phyloP scores from a whole-genome alignment of 2,797 vertebrate genomes.

The Psittacula echo region DNA sequence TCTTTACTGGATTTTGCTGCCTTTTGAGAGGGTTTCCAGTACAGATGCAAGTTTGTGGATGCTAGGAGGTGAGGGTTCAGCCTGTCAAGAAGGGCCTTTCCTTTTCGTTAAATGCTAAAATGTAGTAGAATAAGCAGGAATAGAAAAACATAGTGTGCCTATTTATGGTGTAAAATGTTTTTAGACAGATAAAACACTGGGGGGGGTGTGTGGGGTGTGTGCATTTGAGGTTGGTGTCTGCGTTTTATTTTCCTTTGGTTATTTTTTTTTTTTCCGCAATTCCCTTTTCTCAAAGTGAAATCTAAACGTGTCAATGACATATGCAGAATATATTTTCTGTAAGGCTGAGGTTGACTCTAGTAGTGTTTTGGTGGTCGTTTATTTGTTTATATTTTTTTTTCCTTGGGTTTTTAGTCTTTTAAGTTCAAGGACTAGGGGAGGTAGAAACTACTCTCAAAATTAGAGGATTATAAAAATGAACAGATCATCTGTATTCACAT shows the following conservation, averaged over 20 bases:
- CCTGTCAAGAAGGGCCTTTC: not conserved
- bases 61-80: not conserved
- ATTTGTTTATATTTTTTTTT: not conserved
- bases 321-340: not conserved
- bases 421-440: not conserved
- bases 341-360: not conserved
- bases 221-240: not conserved
- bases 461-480: conserved; percentile 50
- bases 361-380: not conserved
- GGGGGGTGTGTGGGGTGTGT: not conserved
- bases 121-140: not conserved
- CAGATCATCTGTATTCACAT: conserved; percentile 36
- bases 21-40: not conserved
- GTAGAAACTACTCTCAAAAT: conserved; percentile 36
- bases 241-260: rapidly evolving
- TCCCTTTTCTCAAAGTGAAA: not conserved
- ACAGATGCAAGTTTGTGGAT: not conserved
- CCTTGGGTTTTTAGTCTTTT: not conserved
- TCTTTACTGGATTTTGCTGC: not conserved
- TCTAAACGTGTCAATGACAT: not conserved
- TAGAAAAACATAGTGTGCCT: not conserved
- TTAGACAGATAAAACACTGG: not conserved
- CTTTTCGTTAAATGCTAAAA: not conserved
- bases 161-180: not conserved
- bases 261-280: not conserved